Percentiles rank a stretch among this genome's conserved stretches.
Evolutionary conservation across 2,888 invertebrate species (phyloP).

Genomic region (Eustalomyia histrio): DNA sequence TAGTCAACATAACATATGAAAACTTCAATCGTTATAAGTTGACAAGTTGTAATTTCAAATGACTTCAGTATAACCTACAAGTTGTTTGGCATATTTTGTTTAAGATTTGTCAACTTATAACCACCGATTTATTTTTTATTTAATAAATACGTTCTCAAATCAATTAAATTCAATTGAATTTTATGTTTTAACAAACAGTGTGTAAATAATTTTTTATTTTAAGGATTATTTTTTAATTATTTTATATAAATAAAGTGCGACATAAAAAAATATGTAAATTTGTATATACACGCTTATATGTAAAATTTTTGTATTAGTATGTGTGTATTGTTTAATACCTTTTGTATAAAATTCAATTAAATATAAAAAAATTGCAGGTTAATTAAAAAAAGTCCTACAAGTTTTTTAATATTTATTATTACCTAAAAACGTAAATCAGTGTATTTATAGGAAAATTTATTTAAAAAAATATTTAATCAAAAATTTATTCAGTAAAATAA

Average conservation of each 20-base stretch:
- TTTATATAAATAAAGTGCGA: conserved; percentile 30
- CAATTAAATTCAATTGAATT: conserved; percentile 52
- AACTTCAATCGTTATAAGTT: no score
- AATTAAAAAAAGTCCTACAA: neutral
- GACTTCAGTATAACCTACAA: no score
- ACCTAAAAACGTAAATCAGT: no score
- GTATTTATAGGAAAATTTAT: no score
- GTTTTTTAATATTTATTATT: no score
- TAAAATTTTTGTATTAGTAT: neutral
- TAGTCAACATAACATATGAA: no score
- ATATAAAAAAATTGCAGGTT: neutral
- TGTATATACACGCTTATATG: neutral
- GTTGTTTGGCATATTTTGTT: no score
- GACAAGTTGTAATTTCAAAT: no score
- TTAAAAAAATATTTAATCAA: no score
- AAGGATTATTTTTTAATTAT: conserved; percentile 49
- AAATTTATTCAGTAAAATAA: no score
- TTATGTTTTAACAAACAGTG: conserved; percentile 45
- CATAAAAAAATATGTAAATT: conserved; percentile 34
- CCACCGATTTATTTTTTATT: no score
- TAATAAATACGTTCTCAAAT: conserved; percentile 11
- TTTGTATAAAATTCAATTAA: neutral
- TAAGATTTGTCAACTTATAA: no score
- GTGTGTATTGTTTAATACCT: neutral
- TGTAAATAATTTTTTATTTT: conserved; percentile 29